Conservation (phyloP, 1,140 invertebrate genomes). For the Thaumatotibia leucotreta region DNA sequence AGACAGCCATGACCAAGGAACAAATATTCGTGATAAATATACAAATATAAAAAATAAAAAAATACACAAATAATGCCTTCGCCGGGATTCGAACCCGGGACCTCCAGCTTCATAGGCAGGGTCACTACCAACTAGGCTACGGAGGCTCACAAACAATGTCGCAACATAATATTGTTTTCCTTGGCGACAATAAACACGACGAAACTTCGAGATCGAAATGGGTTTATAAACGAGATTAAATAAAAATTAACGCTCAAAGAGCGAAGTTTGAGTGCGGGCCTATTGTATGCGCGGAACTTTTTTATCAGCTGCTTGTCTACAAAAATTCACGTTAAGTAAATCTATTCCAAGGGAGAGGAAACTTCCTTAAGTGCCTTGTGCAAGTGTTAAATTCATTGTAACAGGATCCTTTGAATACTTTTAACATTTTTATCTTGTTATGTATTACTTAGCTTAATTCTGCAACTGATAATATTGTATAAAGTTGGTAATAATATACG, state of each 20-base stretch:
- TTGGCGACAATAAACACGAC: neutral
- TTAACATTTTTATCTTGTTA: neutral
- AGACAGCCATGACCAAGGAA: no score
- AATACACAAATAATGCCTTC: no score
- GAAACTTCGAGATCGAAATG: neutral
- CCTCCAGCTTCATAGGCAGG: no score
- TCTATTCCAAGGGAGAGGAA: neutral
- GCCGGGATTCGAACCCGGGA: no score
- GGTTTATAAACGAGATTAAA: neutral
- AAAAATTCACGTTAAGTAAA: neutral
- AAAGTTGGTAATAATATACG: no score
- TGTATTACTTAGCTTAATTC: neutral
- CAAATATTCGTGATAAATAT: no score
- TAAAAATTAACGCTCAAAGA: neutral
- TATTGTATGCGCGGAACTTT: neutral
- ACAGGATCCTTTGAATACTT: neutral
- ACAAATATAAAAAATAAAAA: no score
- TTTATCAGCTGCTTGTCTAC: constrained; percentile 4
- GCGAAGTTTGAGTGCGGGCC: neutral
- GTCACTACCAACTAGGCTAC: no score
- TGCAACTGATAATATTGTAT: no score
- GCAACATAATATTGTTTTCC: no score
- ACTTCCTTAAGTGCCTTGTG: neutral
- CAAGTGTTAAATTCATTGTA: neutral
- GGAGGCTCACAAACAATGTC: no score